Percentiles rank a stretch among this genome's conserved stretches.
Evolutionary conservation across 2,113 vertebrate species (phyloP).

Genomic region (Montifringilla adamsi): DNA sequence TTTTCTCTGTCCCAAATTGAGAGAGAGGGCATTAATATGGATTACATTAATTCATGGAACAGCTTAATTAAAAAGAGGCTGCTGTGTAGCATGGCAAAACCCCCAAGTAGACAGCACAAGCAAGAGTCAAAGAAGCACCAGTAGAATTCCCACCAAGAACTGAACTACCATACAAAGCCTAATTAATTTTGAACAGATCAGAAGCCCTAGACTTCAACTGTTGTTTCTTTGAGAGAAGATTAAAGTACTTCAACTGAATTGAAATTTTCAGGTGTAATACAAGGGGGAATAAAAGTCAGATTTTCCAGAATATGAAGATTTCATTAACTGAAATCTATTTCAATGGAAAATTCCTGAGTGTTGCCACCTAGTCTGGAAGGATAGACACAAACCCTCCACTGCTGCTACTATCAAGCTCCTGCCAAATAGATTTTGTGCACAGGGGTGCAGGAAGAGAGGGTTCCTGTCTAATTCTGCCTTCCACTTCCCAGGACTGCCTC

Average conservation of each 20-base stretch:
- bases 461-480: not conserved
- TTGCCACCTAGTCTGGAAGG: not conserved
- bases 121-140: not conserved
- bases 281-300: not conserved
- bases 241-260: not conserved
- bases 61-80: not conserved
- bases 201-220: not conserved
- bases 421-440: not conserved
- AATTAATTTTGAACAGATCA: not conserved
- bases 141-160: not conserved
- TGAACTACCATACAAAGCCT: not conserved
- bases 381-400: not conserved
- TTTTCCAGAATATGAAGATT: conserved; percentile 6
- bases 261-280: not conserved
- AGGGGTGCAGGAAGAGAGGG: not conserved
- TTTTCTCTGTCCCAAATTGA: not conserved
- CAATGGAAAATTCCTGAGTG: not conserved
- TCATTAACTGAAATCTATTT: conserved; percentile 11
- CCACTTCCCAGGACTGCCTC: not conserved
- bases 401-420: not conserved
- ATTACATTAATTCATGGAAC: not conserved
- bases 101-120: not conserved
- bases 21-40: not conserved
- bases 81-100: not conserved
- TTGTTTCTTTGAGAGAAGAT: not conserved